phyloP scores from a whole-genome alignment of 2,797 vertebrate genomes.

The Cygnus olor region DNA sequence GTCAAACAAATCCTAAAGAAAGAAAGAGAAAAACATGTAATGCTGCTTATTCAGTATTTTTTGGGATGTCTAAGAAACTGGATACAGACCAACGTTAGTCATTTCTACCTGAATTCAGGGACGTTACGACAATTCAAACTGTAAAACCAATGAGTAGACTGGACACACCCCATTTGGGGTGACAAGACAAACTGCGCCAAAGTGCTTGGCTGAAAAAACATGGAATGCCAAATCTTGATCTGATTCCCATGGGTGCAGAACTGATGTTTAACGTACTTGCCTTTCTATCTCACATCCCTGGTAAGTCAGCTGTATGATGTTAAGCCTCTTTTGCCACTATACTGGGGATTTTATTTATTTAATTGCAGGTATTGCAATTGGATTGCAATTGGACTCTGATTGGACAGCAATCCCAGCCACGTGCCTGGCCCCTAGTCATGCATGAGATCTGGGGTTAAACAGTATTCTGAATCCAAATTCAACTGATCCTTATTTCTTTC shows the following conservation, averaged over 20 bases:
- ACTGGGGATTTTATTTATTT: background rate
- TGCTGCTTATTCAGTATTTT: background rate
- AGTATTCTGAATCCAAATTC: background rate
- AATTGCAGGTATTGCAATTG: background rate
- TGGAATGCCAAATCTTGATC: background rate
- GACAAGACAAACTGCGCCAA: background rate
- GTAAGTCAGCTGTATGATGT: background rate
- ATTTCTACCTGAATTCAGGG: background rate
- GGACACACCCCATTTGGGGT: background rate
- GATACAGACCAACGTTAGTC: background rate
- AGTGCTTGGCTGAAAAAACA: background rate
- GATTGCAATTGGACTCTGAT: too few relatives aligned
- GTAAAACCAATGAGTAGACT: background rate
- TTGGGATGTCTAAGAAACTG: background rate
- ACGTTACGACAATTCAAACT: background rate
- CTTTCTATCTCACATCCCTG: background rate
- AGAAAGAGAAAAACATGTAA: conserved; percentile 2
- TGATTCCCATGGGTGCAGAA: background rate
- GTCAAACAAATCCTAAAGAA: conserved; percentile 54
- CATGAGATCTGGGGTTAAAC: background rate
- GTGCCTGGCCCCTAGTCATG: background rate
- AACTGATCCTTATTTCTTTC: background rate
- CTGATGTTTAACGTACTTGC: background rate
- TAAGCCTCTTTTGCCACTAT: background rate
- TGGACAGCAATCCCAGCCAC: background rate